Conservation (phyloP, 2,113 vertebrate species). For the Alethe castanea region DNA sequence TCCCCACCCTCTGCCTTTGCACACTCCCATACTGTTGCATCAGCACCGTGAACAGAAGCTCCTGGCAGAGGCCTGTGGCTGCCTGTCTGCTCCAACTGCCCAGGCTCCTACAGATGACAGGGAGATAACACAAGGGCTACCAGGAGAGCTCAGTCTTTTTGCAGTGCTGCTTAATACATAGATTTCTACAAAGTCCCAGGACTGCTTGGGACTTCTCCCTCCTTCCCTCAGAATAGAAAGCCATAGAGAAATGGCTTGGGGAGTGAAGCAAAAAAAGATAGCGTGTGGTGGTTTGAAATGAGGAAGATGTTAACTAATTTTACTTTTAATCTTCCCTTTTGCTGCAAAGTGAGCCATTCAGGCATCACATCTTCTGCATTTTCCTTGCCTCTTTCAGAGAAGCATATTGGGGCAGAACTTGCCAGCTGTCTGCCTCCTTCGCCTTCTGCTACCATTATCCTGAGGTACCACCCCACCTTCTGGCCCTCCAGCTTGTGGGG, state of each 20-base stretch:
- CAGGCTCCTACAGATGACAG: accelerated
- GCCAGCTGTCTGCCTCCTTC: conserved; percentile 98
- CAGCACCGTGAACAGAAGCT: not conserved
- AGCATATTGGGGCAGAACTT: conserved; percentile 99
- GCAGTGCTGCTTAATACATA: not conserved
- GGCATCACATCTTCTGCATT: conserved; percentile 91
- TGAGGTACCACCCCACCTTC: conserved; percentile 96
- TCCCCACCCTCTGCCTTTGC: not conserved
- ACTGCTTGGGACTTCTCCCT: not conserved
- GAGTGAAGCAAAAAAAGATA: not conserved
- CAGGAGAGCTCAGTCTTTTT: not conserved
- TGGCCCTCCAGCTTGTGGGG: conserved; percentile 89
- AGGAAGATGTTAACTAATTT: conserved; percentile 89
- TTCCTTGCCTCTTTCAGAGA: conserved; percentile 97
- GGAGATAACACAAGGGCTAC: not conserved
- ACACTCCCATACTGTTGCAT: accelerated
- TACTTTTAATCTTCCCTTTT: conserved; percentile 91
- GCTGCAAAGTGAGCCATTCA: conserved; percentile 89
- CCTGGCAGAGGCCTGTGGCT: not conserved
- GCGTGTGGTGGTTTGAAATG: conserved; percentile 69
- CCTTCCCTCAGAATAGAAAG: not conserved
- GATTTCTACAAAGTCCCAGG: not conserved
- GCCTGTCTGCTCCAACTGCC: not conserved
- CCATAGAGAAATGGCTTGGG: not conserved
- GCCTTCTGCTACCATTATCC: conserved; percentile 99